Evolutionary conservation across 2,888 invertebrate species (phyloP).

Genomic region (Pterostichus niger): DNA sequence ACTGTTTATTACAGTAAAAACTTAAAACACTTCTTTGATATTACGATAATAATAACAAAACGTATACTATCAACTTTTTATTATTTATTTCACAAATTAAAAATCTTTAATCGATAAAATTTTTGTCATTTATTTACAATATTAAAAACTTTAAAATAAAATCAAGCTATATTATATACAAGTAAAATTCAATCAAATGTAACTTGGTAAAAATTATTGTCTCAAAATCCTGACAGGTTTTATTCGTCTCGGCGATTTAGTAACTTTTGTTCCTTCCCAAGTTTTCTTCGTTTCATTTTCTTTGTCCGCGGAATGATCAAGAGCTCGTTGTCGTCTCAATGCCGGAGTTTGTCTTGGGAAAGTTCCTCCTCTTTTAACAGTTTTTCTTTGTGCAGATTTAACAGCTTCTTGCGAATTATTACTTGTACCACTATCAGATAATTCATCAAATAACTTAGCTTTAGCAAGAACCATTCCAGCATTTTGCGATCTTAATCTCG

Average conservation of each 20-base stretch:
- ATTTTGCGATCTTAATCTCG: constrained; percentile 85
- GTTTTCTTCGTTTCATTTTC: constrained; percentile 44
- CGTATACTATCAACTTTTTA: constrained; percentile 28
- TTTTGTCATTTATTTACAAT: constrained; percentile 60
- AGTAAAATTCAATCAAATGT: not conserved
- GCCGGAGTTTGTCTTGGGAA: constrained; percentile 68
- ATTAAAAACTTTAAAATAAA: constrained; percentile 50
- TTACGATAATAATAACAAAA: constrained; percentile 45
- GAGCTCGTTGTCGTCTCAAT: constrained; percentile 52
- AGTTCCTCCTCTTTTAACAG: constrained; percentile 62
- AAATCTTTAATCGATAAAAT: constrained; percentile 52
- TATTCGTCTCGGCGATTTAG: constrained; percentile 51
- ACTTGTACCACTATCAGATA: constrained; percentile 59
- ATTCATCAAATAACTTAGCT: constrained; percentile 85
- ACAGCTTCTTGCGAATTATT: constrained; percentile 70
- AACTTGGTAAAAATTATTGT: constrained; percentile 49
- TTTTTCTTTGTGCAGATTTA: constrained; percentile 67
- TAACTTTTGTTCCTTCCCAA: constrained; percentile 37
- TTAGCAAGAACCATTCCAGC: constrained; percentile 90
- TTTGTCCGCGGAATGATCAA: constrained; percentile 63
- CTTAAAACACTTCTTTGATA: constrained; percentile 32
- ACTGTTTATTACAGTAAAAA: constrained; percentile 50
- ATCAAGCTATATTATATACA: constrained; percentile 39
- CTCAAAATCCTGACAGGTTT: constrained; percentile 34
- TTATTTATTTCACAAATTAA: constrained; percentile 43